phyloP scores from a whole-genome alignment of 2,888 invertebrate genomes.

The Rhogogaster chlorosoma region DNA sequence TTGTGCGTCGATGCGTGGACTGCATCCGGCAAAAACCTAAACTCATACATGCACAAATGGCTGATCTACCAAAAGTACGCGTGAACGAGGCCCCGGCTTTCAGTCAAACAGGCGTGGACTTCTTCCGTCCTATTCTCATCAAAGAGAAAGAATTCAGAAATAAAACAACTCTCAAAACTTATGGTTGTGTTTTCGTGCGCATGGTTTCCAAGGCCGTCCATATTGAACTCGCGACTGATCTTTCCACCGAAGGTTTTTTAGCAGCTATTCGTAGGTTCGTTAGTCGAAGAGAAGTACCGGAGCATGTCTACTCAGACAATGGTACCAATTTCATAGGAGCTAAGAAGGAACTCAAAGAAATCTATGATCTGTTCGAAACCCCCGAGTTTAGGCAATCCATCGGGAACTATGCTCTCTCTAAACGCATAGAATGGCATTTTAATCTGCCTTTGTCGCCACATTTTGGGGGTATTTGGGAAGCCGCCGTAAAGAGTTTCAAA shows the following conservation, averaged over 20 bases:
- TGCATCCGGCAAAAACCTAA: conserved; percentile 59
- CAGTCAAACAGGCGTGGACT: conserved; percentile 53
- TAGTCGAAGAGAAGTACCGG: conserved; percentile 43
- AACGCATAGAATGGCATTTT: conserved; percentile 49
- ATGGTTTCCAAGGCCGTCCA: conserved; percentile 27
- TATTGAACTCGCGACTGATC: neutral
- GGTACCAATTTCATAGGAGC: conserved; percentile 58
- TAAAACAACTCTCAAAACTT: conserved; percentile 6
- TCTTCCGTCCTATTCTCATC: conserved; percentile 34
- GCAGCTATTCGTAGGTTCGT: conserved; percentile 56
- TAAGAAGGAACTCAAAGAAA: conserved; percentile 55
- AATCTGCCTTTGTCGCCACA: conserved; percentile 52
- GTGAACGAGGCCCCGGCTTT: conserved; percentile 48
- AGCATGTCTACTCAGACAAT: conserved; percentile 55
- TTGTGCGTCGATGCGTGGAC: conserved; percentile 54
- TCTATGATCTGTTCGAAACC: conserved; percentile 50
- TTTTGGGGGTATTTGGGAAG: conserved; percentile 55
- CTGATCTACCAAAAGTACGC: conserved; percentile 53
- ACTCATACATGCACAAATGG: conserved; percentile 49
- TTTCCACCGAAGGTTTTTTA: neutral
- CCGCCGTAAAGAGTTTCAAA: no score
- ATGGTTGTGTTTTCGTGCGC: conserved; percentile 26
- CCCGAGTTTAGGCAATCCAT: neutral
- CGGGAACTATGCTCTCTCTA: neutral
- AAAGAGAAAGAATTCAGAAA: conserved; percentile 45